These are phyloP conservation scores for Invenusta paracnida DNA, from an alignment of 2,888 invertebrate genomes.

Conservation along the genomic window DNA sequence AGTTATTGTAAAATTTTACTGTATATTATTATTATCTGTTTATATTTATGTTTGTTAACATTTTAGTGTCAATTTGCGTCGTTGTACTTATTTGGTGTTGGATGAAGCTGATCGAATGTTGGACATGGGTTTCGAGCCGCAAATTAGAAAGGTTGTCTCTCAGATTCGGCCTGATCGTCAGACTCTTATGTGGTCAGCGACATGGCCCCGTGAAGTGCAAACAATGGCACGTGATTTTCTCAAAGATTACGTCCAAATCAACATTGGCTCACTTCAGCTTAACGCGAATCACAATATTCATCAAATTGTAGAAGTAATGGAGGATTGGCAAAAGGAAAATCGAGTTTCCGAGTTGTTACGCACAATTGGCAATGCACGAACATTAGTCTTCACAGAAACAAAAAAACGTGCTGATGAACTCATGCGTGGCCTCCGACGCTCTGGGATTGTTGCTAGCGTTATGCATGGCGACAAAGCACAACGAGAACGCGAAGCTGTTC, in stretches of 20 bases:
- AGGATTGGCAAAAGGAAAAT: constrained; percentile 34
- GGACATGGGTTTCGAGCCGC: constrained; percentile 96
- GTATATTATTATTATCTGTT: not conserved
- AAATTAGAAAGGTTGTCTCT: constrained; percentile 86
- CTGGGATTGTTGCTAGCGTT: constrained; percentile 68
- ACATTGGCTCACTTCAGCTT: constrained; percentile 88
- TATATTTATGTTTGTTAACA: not conserved
- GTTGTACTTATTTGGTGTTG: constrained; percentile 76
- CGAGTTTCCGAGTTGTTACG: constrained; percentile 7
- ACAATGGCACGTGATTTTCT: constrained; percentile 91
- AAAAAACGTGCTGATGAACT: constrained; percentile 90
- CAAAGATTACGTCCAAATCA: constrained; percentile 87
- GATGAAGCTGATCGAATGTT: constrained; percentile 94
- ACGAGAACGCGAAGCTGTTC: constrained; percentile 83
- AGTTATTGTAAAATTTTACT: not conserved
- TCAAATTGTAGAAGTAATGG: constrained; percentile 80
- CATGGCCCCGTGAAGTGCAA: constrained; percentile 97
- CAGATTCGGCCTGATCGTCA: constrained; percentile 84
- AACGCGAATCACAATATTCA: constrained; percentile 92
- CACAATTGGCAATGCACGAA: constrained; percentile 80
- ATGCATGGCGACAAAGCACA: constrained; percentile 96
- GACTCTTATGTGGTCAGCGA: constrained; percentile 98
- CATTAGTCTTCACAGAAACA: constrained; percentile 94
- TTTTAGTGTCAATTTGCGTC: constrained; percentile 52
- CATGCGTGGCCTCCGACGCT: constrained; percentile 74